These are phyloP conservation scores for Macrophya annulata DNA, from an alignment of 2,888 invertebrate species.

Conservation along the genomic window DNA sequence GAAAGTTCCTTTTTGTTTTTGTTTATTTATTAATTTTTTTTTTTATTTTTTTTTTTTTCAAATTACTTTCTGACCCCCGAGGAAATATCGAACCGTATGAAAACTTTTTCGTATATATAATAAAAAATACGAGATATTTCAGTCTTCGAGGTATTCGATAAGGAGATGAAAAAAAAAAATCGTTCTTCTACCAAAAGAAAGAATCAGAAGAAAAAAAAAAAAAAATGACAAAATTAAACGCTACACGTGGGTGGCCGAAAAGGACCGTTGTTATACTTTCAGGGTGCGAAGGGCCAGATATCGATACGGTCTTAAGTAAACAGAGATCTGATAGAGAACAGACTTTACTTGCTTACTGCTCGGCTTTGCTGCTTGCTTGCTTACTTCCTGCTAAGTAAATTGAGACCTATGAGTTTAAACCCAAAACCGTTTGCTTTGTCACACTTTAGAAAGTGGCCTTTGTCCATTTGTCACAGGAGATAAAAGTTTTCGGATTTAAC, in stretches of 20 bases:
- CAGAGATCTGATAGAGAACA: slow-evolving; percentile 2
- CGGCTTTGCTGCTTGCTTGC: background rate
- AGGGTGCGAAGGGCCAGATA: slow-evolving; percentile 6
- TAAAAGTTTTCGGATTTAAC: background rate
- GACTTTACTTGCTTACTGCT: background rate
- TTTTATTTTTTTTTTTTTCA: slow-evolving; percentile 10
- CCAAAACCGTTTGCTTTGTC: background rate
- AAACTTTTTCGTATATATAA: background rate
- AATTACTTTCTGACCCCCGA: background rate
- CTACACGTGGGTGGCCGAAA: background rate
- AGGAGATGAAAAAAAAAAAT: background rate
- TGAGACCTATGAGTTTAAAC: background rate
- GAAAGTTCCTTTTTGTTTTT: too few species aligned
- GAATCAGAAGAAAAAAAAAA: background rate
- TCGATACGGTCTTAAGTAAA: slow-evolving; percentile 10
- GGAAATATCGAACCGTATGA: background rate
- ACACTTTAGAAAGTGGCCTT: background rate
- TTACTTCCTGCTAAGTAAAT: slow-evolving; percentile 2
- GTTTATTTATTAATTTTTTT: too few species aligned
- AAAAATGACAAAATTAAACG: background rate
- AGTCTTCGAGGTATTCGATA: background rate
- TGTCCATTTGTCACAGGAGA: background rate
- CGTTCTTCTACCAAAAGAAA: background rate
- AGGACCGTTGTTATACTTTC: slow-evolving; percentile 1
- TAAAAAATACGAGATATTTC: background rate